A percentile compares a stretch with the other conserved stretches of the same genome.
Evolutionary conservation across 2,113 vertebrate species (phyloP).

Genomic region (Urocynchramus pylzowi): DNA sequence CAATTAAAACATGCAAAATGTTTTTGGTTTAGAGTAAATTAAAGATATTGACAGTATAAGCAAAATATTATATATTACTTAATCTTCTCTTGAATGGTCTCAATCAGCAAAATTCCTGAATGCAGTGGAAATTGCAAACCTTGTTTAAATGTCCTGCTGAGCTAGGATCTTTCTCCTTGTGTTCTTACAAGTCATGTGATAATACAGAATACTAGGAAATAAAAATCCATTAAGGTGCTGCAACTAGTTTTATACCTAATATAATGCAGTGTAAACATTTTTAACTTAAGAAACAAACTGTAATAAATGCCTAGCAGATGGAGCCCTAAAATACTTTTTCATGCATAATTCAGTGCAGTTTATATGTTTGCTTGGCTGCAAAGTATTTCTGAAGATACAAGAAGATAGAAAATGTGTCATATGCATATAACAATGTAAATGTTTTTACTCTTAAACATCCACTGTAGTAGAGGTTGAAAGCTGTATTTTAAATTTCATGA

Average conservation of each 20-base stretch:
- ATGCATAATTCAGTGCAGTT: slow-evolving; percentile 24
- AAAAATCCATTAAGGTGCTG: not conserved
- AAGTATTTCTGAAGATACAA: not conserved
- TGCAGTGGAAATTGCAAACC: not conserved
- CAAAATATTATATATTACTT: not conserved
- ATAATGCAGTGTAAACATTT: not conserved
- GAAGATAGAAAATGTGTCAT: not conserved
- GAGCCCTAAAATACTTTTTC: slow-evolving; percentile 2
- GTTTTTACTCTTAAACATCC: not conserved
- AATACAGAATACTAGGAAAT: not conserved
- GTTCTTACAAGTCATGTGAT: not conserved
- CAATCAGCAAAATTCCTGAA: not conserved
- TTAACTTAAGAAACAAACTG: not conserved
- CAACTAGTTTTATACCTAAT: not conserved
- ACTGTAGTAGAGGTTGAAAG: not conserved
- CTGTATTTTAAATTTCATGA: not conserved
- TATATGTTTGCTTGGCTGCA: not conserved
- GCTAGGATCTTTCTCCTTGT: not conserved
- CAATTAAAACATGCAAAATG: not conserved
- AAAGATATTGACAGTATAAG: not conserved
- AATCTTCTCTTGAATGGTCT: not conserved
- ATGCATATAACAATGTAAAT: not conserved
- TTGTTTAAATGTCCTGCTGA: not conserved
- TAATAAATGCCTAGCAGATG: not conserved
- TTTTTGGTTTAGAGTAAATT: not conserved